phyloP scores from a whole-genome alignment of 2,113 vertebrate species.

The Chiloscyllium plagiosum region DNA sequence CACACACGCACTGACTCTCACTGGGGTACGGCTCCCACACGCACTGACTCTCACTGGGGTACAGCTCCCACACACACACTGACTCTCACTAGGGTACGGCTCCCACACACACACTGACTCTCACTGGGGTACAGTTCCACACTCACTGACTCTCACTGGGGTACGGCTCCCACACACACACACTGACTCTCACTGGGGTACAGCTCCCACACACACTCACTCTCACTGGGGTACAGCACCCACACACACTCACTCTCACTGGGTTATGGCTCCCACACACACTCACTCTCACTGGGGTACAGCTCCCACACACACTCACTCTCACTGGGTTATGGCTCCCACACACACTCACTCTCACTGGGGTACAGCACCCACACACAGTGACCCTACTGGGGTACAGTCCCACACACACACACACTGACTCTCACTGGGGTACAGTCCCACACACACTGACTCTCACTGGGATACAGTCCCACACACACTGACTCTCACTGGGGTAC shows the following conservation, averaged over 20 bases:
- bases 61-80: neutral
- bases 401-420: neutral
- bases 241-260: neutral
- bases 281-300: neutral
- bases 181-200: neutral
- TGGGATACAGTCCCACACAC: neutral
- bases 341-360: neutral
- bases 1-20: neutral
- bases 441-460: neutral
- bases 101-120: neutral
- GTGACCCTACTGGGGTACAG: neutral
- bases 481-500: no score
- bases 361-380: neutral
- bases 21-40: neutral
- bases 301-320: no score
- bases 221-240: neutral
- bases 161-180: neutral
- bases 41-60: neutral
- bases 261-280: neutral
- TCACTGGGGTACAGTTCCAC: neutral
- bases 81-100: neutral
- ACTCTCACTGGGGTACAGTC: neutral
- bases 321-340: no score
- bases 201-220: neutral
- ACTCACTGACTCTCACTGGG: neutral